phyloP scores from a whole-genome alignment of 2,113 vertebrate species.

The Neofelis nebulosa region DNA sequence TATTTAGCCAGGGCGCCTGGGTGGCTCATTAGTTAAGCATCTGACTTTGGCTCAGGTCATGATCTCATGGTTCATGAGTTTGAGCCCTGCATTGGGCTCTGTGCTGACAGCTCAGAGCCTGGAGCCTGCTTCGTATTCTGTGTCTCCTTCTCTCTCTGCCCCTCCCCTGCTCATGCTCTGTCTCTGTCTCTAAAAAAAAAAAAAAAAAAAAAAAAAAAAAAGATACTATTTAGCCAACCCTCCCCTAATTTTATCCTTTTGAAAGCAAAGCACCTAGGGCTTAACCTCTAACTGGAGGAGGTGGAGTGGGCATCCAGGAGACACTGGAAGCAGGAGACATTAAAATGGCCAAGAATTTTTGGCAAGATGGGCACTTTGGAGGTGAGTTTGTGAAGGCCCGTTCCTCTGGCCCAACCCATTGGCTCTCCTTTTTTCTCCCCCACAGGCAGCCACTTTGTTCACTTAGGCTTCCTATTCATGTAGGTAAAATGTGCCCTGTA shows the following conservation, averaged over 20 bases:
- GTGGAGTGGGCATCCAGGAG: not conserved
- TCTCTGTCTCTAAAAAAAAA: no score
- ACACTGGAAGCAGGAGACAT: not conserved
- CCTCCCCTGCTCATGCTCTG: no score
- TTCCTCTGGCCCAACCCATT: not conserved
- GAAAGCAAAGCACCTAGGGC: not conserved
- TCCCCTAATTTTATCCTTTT: not conserved
- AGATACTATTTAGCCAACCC: not conserved
- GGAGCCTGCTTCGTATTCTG: no score
- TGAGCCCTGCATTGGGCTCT: no score
- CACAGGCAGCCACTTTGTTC: not conserved
- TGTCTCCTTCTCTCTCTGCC: no score
- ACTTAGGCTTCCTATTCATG: not conserved
- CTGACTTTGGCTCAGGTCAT: no score
- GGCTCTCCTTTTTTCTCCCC: not conserved
- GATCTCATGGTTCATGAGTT: no score
- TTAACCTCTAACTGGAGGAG: not conserved
- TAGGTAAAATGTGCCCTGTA: not conserved
- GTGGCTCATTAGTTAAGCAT: no score
- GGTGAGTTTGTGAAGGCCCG: not conserved
- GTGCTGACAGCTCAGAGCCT: no score
- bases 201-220: no score
- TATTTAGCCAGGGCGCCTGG: not conserved
- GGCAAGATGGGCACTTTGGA: not conserved
- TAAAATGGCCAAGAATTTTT: not conserved